Percentiles rank a stretch among this genome's conserved stretches.
Evolutionary conservation across 2,797 vertebrate genomes (phyloP).

Genomic region (Bufotes viridis): DNA sequence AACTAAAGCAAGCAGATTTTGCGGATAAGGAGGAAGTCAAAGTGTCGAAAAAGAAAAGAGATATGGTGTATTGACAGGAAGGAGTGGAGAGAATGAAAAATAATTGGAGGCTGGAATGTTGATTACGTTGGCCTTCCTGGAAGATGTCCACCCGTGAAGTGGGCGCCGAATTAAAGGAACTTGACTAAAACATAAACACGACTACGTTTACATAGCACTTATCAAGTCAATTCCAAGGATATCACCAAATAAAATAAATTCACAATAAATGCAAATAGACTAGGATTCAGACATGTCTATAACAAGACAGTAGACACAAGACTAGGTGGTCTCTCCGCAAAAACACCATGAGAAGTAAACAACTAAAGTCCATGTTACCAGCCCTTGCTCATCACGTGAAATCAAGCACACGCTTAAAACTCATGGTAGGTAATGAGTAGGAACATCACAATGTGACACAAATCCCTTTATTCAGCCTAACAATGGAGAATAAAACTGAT

Average conservation of each 20-base stretch:
- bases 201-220: background rate
- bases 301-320: background rate
- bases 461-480: background rate
- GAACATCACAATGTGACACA: background rate
- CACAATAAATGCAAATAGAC: background rate
- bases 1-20: background rate
- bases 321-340: slow-evolving; percentile 34
- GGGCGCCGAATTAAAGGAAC: background rate
- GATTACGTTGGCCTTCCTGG: background rate
- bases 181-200: background rate
- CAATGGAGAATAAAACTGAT: background rate
- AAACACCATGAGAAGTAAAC: slow-evolving; percentile 30
- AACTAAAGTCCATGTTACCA: background rate
- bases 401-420: background rate
- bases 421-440: background rate
- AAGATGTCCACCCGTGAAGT: background rate
- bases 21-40: background rate
- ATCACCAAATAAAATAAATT: slow-evolving; percentile 3
- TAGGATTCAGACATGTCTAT: slow-evolving; percentile 6
- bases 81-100: background rate
- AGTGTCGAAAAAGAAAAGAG: background rate
- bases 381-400: slow-evolving; percentile 1
- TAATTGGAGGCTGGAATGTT: background rate
- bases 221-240: background rate
- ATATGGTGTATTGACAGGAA: background rate